Base-by-base conservation (phyloP, 2,797 vertebrate species). In the Notolabrus celidotus region DNA sequence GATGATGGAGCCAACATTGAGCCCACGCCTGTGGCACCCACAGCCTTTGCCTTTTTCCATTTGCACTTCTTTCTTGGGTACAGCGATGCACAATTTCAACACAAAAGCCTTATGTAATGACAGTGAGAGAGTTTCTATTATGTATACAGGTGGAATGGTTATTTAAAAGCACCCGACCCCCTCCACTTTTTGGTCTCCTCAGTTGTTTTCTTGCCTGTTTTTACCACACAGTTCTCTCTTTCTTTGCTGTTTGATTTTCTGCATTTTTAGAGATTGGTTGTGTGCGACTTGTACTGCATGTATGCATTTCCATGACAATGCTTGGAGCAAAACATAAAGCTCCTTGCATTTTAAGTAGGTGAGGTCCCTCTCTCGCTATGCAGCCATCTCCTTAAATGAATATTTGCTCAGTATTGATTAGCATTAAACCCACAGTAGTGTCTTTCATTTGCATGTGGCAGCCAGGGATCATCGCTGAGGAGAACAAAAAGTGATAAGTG, bases 391-490 rank as follows among this genome's bases (percentile, higher is more conserved):
- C 82, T 83, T 85, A 88, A 88, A 91, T 88, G 51, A 91, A 89
- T 92, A 89, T 91, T 92, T 92, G 86, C 78, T 71, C 84, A 77
- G 85, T 87, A 89, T 90, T 87, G 85, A 91, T 91, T 85, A 88
- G 75, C 86, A 88, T 83, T 87, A 87, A 91, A 88, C 73, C 77
- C 77, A 83, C 79, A 78, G 83, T n/a, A 14, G 66, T 61, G 72
- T 64, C 67, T 84, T 76, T 80, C 86, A 88, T 90, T 91, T 90
- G 86, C 91, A 92, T 90, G 69, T 77, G 60, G 74, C 81, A 73
- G 71, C 62, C 52, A 42, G 54, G 67, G 67, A 82, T 68, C 73
- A 75, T 87, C 71, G 77, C 49, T 29, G 64, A 56, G 74, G 74
- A 33, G 19, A n/a, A 47, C 61, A 23, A 67, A 38, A 65, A 71